Conservation (phyloP, 2,797 vertebrate genomes). For the Petrocephalus schoutedeni region DNA sequence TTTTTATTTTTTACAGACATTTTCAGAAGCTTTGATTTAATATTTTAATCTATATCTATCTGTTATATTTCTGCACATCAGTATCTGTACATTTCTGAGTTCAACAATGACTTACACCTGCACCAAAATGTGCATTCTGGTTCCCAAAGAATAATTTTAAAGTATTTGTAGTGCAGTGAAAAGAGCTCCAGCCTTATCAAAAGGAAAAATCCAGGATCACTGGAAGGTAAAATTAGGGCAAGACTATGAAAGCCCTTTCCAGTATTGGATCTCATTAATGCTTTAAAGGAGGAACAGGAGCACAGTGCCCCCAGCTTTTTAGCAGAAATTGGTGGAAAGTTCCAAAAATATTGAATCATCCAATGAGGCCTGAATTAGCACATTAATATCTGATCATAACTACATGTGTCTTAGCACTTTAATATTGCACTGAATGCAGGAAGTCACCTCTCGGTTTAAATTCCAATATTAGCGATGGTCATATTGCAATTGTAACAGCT, state of each 20-base stretch:
- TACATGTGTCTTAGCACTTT: background rate
- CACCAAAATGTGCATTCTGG: background rate
- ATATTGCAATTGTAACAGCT: background rate
- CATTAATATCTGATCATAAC: background rate
- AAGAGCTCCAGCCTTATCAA: background rate
- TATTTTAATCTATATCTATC: background rate
- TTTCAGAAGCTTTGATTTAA: background rate
- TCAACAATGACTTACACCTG: background rate
- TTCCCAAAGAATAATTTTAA: background rate
- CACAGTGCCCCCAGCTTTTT: background rate
- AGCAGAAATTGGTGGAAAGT: background rate
- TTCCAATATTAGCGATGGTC: background rate
- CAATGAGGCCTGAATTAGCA: background rate
- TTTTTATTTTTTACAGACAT: background rate
- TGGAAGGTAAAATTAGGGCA: background rate
- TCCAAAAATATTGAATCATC: background rate
- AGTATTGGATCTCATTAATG: background rate
- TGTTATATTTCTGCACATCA: background rate
- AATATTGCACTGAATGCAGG: background rate
- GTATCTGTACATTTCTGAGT: background rate
- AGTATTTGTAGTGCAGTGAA: background rate
- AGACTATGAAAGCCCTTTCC: background rate
- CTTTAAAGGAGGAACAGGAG: background rate
- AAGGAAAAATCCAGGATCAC: background rate
- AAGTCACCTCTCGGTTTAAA: background rate